Evolutionary conservation across 2,113 vertebrate species (phyloP).

Genomic region (Lepus europaeus): DNA sequence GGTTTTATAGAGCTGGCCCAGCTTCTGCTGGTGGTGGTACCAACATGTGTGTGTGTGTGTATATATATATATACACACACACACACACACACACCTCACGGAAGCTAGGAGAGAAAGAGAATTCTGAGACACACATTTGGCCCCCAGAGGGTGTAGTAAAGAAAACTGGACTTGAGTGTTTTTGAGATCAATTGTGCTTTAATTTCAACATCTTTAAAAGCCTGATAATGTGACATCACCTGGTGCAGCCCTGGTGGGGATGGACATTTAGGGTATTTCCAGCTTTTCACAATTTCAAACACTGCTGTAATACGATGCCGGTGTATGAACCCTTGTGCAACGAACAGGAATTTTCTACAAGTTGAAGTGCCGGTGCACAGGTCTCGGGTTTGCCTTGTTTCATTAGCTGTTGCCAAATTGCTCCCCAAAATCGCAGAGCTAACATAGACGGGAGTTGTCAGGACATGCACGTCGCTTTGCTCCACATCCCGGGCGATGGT

Average conservation of each 20-base stretch:
- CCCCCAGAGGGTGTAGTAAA: background rate
- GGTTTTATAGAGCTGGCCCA: background rate
- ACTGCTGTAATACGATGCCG: background rate
- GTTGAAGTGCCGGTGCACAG: background rate
- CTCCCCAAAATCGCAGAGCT: background rate
- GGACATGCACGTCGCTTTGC: background rate
- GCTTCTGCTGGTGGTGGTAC: background rate
- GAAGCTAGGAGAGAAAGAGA: background rate
- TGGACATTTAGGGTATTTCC: conserved; percentile 14
- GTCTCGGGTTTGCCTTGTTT: background rate
- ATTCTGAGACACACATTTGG: background rate
- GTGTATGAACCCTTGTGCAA: background rate
- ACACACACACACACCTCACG: too few relatives aligned
- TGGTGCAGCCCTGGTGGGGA: background rate
- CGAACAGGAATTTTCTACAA: background rate
- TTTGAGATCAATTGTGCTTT: conserved; percentile 34
- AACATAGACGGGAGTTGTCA: background rate
- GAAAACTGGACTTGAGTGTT: background rate
- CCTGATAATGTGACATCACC: background rate
- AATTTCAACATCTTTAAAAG: background rate
- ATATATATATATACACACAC: background rate
- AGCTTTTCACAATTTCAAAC: conserved; percentile 3
- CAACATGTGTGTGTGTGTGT: background rate
- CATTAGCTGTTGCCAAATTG: background rate
- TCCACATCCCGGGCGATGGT: background rate